Conservation (phyloP, 2,888 invertebrate species). For the Acleris laterana region DNA sequence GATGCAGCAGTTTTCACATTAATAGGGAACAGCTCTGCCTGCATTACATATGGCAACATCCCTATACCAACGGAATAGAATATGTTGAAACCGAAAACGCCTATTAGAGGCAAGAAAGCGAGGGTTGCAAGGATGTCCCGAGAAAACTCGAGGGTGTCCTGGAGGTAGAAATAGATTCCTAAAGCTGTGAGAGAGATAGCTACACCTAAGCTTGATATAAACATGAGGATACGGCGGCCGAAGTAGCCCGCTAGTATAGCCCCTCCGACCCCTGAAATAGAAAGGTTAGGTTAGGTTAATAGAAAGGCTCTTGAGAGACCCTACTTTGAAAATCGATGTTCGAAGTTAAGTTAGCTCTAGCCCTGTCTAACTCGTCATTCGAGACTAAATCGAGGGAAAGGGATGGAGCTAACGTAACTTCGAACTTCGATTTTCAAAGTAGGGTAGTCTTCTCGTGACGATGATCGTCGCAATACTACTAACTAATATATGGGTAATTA, state of each 20-base stretch:
- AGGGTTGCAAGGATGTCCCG: constrained; percentile 62
- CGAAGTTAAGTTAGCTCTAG: no score
- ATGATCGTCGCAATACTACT: no score
- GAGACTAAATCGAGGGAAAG: no score
- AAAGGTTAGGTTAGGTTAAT: background rate
- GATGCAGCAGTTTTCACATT: constrained; percentile 86
- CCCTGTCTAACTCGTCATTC: no score
- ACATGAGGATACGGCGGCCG: constrained; percentile 81
- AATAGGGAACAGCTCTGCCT: constrained; percentile 86
- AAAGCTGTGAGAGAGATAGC: constrained; percentile 79
- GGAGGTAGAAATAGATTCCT: constrained; percentile 82
- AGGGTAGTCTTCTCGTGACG: no score
- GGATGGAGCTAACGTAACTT: no score
- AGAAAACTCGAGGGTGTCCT: constrained; percentile 66
- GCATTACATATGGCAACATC: constrained; percentile 85
- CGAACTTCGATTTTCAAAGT: no score
- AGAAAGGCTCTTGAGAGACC: no score
- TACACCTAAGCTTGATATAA: constrained; percentile 81
- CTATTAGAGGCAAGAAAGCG: constrained; percentile 81
- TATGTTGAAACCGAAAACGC: constrained; percentile 83
- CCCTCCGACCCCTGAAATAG: constrained; percentile 71
- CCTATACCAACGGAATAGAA: constrained; percentile 85
- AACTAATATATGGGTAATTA: no score
- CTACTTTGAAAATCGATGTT: no score
- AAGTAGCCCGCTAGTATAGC: constrained; percentile 82